phyloP scores from a whole-genome alignment of 1,140 invertebrate species.

The Uloborus diversus region DNA sequence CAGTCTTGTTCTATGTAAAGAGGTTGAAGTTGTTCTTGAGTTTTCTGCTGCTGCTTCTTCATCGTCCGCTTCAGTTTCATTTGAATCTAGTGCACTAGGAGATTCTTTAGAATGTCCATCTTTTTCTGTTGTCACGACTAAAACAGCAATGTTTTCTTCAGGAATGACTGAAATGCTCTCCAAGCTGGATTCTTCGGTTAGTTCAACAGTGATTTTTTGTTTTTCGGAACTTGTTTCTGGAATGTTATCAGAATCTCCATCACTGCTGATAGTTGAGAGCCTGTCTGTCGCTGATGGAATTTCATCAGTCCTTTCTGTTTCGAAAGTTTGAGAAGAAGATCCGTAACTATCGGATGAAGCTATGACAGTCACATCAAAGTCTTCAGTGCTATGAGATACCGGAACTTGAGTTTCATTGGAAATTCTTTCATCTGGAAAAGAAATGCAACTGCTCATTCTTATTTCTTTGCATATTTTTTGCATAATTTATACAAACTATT shows the following conservation, averaged over 20 bases:
- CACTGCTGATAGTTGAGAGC: background rate
- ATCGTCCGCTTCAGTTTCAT: too few species aligned
- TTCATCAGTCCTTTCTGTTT: background rate
- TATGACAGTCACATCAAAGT: constrained; percentile 44
- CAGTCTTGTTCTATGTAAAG: too few species aligned
- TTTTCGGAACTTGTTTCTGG: constrained; percentile 19
- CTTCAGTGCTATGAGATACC: constrained; percentile 40
- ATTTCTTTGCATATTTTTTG: too few species aligned
- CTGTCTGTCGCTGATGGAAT: background rate
- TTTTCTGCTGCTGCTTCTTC: too few species aligned
- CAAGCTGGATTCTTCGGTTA: constrained; percentile 16
- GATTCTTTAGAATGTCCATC: background rate
- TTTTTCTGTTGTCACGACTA: constrained; percentile 38
- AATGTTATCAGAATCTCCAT: background rate
- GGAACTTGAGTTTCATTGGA: constrained; percentile 10
- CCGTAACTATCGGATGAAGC: background rate
- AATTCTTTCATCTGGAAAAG: constrained; percentile 14
- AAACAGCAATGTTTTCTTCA: constrained; percentile 47
- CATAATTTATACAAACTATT: too few species aligned
- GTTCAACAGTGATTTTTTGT: constrained; percentile 45
- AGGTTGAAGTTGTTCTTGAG: too few species aligned
- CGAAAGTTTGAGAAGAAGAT: background rate
- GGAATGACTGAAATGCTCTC: constrained; percentile 50
- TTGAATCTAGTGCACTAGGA: background rate
- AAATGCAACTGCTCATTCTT: too few species aligned